Evolutionary conservation across 2,888 invertebrate species (phyloP).

Genomic region (Zaprionus obscuricornis): DNA sequence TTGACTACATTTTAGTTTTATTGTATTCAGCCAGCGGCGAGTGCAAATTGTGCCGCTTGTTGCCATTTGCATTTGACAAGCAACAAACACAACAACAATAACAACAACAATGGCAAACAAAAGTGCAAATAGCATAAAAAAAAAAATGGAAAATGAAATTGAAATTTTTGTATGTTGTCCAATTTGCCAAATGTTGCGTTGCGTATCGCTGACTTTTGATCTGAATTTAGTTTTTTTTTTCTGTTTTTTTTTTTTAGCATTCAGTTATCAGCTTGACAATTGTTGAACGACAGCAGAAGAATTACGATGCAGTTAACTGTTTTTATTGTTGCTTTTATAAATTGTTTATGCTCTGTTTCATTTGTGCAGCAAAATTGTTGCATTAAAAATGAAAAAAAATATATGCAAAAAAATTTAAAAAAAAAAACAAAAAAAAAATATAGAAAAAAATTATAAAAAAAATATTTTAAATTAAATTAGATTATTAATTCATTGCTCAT

Average conservation of each 20-base stretch:
- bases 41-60: slow-evolving; percentile 62
- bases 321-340: background rate
- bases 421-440: too few relatives aligned
- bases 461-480: too few relatives aligned
- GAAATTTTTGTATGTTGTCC: slow-evolving; percentile 38
- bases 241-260: background rate
- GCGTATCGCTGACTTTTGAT: slow-evolving; percentile 64
- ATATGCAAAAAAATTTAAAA: too few relatives aligned
- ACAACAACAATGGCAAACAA: slow-evolving; percentile 15
- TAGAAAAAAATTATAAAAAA: too few relatives aligned
- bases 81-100: slow-evolving; percentile 24
- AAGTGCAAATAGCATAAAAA: slow-evolving; percentile 32
- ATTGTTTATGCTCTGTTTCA: background rate
- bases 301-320: background rate
- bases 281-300: background rate
- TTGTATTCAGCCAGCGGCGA: slow-evolving; percentile 54
- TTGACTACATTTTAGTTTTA: slow-evolving; percentile 41
- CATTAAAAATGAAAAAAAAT: too few relatives aligned
- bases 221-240: slow-evolving; percentile 24
- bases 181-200: slow-evolving; percentile 68
- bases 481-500: too few relatives aligned
- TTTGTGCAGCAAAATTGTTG: too few relatives aligned
- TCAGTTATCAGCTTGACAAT: background rate
- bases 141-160: slow-evolving; percentile 36
- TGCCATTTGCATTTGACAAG: slow-evolving; percentile 71